Base-by-base conservation (phyloP, 2,113 vertebrate genomes). In the Gobius niger region DNA sequence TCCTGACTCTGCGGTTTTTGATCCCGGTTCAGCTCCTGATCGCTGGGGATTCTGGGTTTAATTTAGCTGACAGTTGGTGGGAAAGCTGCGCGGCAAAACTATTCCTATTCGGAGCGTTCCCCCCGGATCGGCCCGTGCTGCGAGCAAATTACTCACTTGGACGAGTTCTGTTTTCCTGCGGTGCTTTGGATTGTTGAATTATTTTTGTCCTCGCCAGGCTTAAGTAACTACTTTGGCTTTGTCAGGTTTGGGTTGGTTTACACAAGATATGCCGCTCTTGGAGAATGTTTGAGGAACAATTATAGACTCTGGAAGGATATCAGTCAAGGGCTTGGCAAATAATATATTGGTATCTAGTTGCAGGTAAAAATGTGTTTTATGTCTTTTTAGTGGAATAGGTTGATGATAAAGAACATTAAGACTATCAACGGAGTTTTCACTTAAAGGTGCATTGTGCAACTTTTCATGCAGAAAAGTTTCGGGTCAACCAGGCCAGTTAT, bases 161-260 rank as follows among this genome's bases (percentile, higher is more conserved):
- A 70, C 11, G 44, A 47, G 53, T 13, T n/a, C 10, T 70, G 40
- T 52, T 16, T 10, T 56, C 13, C 7, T 62, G 15, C 15, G 41
- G 47, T 50, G 44, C 41, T 44, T 52, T 51, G 42, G 9, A 8
- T 57, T 24, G 19, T 7, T 59, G 12, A 41, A 66, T 61, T 7
- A 56, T 74, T 57, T 61, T 69, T 34, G 46, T 14, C 54, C 69
- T 7, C 62, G 53, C 42, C 69, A 47, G 7, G 24, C 5, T 76
- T 1, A 4, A 75, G 66, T 51, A 9, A 0, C 40, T 53, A 0
- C 46, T 72, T 70, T 67, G 49, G 7, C 44, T 63, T 56, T 18
- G n/a, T 59, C 73, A 71, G 57, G 54, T 59, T 63, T 19, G 18
- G 65, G 65, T 19, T 34, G 24, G 68, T 50, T 74, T 72, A 70